Evolutionary conservation across 2,888 invertebrate species (phyloP), one percentile per base, ranked within the genome.

Genomic region (Congeria kusceri): DNA sequence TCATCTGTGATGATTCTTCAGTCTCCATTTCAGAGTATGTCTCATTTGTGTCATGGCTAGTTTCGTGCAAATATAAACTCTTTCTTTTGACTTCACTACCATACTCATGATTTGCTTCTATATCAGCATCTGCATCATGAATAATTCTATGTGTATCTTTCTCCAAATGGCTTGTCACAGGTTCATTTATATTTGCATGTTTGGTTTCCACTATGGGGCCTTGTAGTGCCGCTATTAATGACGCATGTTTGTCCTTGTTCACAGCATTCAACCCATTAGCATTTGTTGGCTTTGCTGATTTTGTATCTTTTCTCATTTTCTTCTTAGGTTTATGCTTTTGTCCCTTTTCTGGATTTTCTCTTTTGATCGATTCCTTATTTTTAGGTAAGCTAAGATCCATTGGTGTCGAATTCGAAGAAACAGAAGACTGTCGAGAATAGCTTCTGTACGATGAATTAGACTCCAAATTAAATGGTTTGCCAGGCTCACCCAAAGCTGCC

Each of bases 161-260:
- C 13, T 56, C 56, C n/a, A 9, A 18, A 25, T 25, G 1, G 56
- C 9, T n/a, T 11, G 11, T 56, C 56, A 18, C 56, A 25, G 9
- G 20, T 25, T 56, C 11, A 56, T 39, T 39, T 15, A 39, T 9
- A 39, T 39, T 11, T 11, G 39, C 39, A 39, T 39, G 39, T 13
- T 39, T 1, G 9, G 39, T 39, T 39, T 39, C 13, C 39, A 59
- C 13, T 23, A 15, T 29, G 2, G 29, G 71, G 18, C 69, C 62
- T 66, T 80, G 72, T 29, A 80, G 67, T 9, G 80, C 80, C 18
- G 80, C 80, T 5, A 80, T 64, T 15, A 80, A 29, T 25, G 72
- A 68, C 13, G 76, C 63, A 72, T 80, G 80, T 20, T 73, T 80
- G 39, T 80, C 73, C 25, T 72, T 80, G 13, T 69, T 15, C 23